phyloP scores from a whole-genome alignment of 1,140 invertebrate genomes.

The Phymorhynchus buccinoides region DNA sequence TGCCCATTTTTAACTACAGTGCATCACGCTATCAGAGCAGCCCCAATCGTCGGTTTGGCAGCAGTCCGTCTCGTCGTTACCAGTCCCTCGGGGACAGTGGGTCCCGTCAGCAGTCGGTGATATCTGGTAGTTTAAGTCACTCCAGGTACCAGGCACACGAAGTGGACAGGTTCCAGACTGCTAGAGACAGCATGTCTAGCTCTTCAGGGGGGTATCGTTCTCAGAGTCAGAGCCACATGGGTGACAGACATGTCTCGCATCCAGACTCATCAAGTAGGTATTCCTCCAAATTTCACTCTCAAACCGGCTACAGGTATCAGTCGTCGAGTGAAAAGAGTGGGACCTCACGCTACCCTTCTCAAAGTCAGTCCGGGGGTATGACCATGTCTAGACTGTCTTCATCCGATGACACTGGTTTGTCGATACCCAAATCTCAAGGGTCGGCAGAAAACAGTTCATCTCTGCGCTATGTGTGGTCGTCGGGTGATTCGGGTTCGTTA shows the following conservation, averaged over 20 bases:
- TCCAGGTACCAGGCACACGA: conserved; percentile 15
- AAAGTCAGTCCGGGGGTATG: neutral
- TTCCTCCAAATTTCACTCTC: conserved; percentile 9
- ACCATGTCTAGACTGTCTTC: neutral
- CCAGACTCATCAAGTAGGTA: neutral
- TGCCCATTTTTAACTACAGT: conserved; percentile 32
- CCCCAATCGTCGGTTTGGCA: conserved; percentile 29
- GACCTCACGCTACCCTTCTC: neutral
- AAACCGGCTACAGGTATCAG: conserved; percentile 18
- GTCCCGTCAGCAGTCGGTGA: neutral
- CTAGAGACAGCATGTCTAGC: neutral
- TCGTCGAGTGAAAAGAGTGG: conserved; percentile 14
- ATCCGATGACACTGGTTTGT: neutral
- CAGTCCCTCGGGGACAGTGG: conserved; percentile 2
- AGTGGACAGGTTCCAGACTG: neutral
- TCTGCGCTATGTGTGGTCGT: neutral
- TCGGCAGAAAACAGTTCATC: conserved; percentile 2
- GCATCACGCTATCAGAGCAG: conserved; percentile 30
- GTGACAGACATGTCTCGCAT: neutral
- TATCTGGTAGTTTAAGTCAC: neutral
- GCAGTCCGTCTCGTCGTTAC: conserved; percentile 29
- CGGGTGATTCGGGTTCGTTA: conserved; percentile 7
- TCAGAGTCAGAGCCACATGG: neutral
- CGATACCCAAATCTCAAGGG: neutral
- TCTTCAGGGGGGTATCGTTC: neutral